phyloP scores from a whole-genome alignment of 2,113 vertebrate species.

The Rhabdomys dilectus region DNA sequence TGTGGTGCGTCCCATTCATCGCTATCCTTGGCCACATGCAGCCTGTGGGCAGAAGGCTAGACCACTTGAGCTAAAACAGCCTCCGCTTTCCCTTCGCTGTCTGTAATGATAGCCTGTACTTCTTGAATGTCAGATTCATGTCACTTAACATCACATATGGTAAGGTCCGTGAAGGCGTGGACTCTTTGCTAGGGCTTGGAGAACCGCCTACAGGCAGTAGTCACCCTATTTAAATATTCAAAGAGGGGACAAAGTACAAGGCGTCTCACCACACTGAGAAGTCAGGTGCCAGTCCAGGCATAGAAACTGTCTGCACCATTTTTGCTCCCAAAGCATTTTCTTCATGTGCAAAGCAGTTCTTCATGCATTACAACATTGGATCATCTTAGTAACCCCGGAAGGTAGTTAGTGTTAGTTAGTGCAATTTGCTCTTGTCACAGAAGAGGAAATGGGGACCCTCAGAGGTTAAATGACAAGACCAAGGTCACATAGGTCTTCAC shows the following conservation, averaged over 20 bases:
- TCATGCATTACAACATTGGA: not conserved
- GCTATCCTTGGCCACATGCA: not conserved
- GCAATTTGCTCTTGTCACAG: not conserved
- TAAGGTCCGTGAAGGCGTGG: not conserved
- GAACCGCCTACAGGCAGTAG: not conserved
- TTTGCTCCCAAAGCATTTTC: not conserved
- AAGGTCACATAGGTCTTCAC: not conserved
- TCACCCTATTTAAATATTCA: not conserved
- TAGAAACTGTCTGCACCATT: not conserved
- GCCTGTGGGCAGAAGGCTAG: not conserved
- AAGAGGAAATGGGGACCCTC: not conserved
- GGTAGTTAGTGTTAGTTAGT: not conserved
- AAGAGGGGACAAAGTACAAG: not conserved
- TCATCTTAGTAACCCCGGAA: not conserved
- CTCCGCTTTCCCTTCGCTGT: not conserved
- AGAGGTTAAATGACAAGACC: not conserved
- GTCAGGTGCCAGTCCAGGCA: not conserved
- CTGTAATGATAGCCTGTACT: not conserved
- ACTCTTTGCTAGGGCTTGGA: not conserved
- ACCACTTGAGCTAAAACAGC: not conserved
- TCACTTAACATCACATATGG: not conserved
- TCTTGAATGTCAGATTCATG: not conserved
- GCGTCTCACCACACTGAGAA: rapidly evolving
- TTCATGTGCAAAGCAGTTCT: not conserved
- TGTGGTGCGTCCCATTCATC: not conserved